Evolutionary conservation across 2,888 invertebrate genomes (phyloP).

Genomic region (Aphelenchoides bicaudatus): DNA sequence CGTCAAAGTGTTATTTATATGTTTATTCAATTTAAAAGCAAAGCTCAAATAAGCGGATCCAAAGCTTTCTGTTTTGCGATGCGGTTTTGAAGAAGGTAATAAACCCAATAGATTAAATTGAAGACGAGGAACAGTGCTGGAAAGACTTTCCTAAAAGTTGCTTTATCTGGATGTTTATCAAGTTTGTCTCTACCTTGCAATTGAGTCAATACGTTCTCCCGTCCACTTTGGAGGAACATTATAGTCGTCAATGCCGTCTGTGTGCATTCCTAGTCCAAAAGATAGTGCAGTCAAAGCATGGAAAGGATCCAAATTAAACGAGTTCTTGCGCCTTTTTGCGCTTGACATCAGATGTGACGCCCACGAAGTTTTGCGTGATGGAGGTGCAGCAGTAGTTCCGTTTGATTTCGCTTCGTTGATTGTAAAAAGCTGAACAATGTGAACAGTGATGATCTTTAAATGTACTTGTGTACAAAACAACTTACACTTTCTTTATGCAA

Average conservation of each 20-base stretch:
- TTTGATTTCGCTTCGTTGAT: background rate
- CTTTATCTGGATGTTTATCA: slow-evolving; percentile 18
- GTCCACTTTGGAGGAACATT: slow-evolving; percentile 49
- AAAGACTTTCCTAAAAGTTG: slow-evolving; percentile 47
- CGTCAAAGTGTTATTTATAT: no score
- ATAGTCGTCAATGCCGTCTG: slow-evolving; percentile 16
- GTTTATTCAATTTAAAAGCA: slow-evolving; percentile 9
- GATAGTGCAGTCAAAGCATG: slow-evolving; percentile 33
- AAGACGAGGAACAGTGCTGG: slow-evolving; percentile 47
- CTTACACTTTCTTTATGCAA: slow-evolving; percentile 11
- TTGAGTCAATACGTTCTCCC: slow-evolving; percentile 47
- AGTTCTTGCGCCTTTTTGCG: slow-evolving; percentile 4
- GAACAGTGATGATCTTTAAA: no score
- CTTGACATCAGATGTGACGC: slow-evolving; percentile 8
- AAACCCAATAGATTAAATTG: slow-evolving; percentile 53
- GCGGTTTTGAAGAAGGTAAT: slow-evolving; percentile 48
- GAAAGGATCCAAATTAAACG: slow-evolving; percentile 29
- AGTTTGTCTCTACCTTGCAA: slow-evolving; percentile 36
- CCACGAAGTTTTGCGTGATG: slow-evolving; percentile 2
- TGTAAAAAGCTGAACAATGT: background rate
- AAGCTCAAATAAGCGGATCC: slow-evolving; percentile 23
- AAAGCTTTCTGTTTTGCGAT: slow-evolving; percentile 46
- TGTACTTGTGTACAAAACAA: background rate
- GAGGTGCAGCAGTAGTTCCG: background rate
- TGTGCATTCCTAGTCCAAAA: slow-evolving; percentile 29